Percentiles rank a stretch among this genome's conserved stretches.
Conservation (phyloP, 1,140 invertebrate genomes). For the Drosophila kurseongensis region DNA sequence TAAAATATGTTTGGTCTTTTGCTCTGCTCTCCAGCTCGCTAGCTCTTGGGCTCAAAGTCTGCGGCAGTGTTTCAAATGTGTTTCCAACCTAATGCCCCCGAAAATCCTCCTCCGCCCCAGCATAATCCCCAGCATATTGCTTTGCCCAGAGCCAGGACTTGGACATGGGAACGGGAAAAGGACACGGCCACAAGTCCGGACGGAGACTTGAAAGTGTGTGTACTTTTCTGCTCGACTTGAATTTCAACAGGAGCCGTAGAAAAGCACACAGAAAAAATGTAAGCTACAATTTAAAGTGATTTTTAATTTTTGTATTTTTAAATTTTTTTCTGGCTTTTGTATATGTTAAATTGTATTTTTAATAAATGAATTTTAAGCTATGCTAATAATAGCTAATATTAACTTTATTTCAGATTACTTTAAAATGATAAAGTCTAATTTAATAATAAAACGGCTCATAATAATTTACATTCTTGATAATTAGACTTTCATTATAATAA, state of each 20-base stretch:
- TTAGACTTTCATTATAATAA: too few species aligned
- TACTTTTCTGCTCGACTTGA: slow-evolving; percentile 83
- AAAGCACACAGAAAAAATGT: not conserved
- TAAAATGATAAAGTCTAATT: too few species aligned
- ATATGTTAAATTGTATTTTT: too few species aligned
- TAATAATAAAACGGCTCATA: too few species aligned
- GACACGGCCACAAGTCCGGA: slow-evolving; percentile 29
- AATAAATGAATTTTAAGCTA: too few species aligned
- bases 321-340: too few species aligned
- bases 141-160: slow-evolving; percentile 57
- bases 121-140: slow-evolving; percentile 80
- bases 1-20: slow-evolving; percentile 79
- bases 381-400: too few species aligned
- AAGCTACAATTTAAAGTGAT: too few species aligned
- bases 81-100: slow-evolving; percentile 82
- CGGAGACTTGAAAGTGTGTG: slow-evolving; percentile 73
- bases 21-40: slow-evolving; percentile 27
- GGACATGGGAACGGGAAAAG: slow-evolving; percentile 33
- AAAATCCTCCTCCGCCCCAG: slow-evolving; percentile 66
- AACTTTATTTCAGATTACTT: too few species aligned
- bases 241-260: slow-evolving; percentile 54
- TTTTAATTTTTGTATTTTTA: too few species aligned
- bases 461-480: too few species aligned
- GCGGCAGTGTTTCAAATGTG: slow-evolving; percentile 80
- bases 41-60: slow-evolving; percentile 25